These are phyloP conservation scores for Pseudolycoriella hygida DNA, from an alignment of 2,888 invertebrate species.

Conservation along the genomic window DNA sequence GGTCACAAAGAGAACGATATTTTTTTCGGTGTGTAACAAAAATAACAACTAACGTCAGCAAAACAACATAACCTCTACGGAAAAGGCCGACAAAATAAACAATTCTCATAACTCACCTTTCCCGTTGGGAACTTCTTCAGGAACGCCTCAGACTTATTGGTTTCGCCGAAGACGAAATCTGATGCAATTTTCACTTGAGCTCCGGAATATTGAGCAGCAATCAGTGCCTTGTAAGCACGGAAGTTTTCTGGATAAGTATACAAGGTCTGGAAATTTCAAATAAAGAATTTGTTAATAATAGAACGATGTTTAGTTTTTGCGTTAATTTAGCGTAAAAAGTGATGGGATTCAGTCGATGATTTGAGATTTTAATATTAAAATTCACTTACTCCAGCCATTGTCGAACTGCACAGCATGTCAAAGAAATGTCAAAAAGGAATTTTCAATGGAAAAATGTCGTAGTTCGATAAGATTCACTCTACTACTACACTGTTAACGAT, in stretches of 20 bases:
- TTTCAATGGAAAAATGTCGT: no score
- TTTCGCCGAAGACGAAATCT: conserved; percentile 84
- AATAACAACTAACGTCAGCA: no score
- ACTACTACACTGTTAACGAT: no score
- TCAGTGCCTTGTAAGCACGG: conserved; percentile 92
- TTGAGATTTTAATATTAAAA: conserved; percentile 9
- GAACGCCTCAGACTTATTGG: conserved; percentile 74
- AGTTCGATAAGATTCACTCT: no score
- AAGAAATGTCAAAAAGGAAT: no score
- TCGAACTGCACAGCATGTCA: conserved; percentile 17
- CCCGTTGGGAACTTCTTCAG: conserved; percentile 91
- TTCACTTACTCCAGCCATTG: conserved; percentile 56
- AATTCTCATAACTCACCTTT: conserved; percentile 48
- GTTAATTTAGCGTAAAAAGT: background rate
- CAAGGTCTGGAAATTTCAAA: conserved; percentile 41
- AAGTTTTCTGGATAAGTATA: conserved; percentile 98
- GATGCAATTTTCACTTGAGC: conserved; percentile 65
- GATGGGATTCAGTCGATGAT: conserved; percentile 4
- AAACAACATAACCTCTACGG: no score
- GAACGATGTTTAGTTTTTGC: background rate
- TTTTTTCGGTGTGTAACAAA: no score
- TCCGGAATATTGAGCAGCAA: conserved; percentile 93
- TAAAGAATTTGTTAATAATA: background rate
- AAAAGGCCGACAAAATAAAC: no score
- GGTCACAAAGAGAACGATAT: no score